Percentiles rank a stretch among this genome's conserved stretches.
phyloP scores from a whole-genome alignment of 2,888 invertebrate genomes.

The Drosophila monieri region DNA sequence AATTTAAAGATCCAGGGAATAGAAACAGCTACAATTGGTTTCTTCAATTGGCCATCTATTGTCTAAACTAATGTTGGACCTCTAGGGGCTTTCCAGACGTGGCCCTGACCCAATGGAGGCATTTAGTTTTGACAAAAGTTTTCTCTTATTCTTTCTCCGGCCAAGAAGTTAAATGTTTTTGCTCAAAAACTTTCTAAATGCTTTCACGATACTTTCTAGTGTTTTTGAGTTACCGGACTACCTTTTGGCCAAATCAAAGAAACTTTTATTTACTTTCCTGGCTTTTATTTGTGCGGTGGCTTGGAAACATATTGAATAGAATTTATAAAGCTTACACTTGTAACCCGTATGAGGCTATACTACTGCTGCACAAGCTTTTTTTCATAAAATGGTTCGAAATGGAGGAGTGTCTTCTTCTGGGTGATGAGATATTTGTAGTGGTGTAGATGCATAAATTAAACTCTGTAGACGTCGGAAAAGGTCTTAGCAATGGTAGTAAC shows the following conservation, averaged over 20 bases:
- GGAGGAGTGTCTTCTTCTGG: too few species aligned
- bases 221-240: slow-evolving; percentile 2
- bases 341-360: slow-evolving; percentile 2
- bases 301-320: slow-evolving; percentile 25
- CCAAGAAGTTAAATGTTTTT: slow-evolving; percentile 32
- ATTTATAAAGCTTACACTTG: slow-evolving; percentile 26
- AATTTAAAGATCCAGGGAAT: not conserved
- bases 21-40: slow-evolving; percentile 10
- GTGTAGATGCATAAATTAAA: too few species aligned
- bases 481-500: too few species aligned
- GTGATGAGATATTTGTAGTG: too few species aligned
- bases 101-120: slow-evolving; percentile 9
- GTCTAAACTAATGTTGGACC: slow-evolving; percentile 23
- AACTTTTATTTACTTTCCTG: slow-evolving; percentile 16
- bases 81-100: slow-evolving; percentile 21
- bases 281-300: slow-evolving; percentile 17
- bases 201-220: slow-evolving; percentile 28
- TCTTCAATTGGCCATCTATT: slow-evolving; percentile 25
- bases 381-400: too few species aligned
- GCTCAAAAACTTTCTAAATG: slow-evolving; percentile 28
- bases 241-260: slow-evolving; percentile 24
- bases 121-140: slow-evolving; percentile 31
- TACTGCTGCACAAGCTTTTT: too few species aligned
- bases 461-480: not conserved
- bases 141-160: slow-evolving; percentile 6